Evolutionary conservation across 1,140 invertebrate genomes (phyloP), one percentile per base, ranked within the genome.

Genomic region (Drosophila tsacasi): DNA sequence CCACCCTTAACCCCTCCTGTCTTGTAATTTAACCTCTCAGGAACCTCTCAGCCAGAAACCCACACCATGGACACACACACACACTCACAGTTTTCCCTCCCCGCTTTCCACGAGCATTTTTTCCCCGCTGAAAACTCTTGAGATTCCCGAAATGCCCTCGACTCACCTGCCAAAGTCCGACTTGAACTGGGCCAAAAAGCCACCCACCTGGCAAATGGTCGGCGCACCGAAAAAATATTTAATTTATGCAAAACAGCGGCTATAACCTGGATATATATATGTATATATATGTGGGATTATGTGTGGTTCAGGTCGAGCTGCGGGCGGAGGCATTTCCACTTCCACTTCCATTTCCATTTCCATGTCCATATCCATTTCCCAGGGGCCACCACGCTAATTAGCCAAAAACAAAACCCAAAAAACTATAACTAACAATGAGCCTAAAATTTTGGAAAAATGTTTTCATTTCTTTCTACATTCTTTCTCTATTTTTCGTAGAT

Each of bases 351-450:
- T n/a, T n/a, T n/a, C 76, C 30, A 32, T 2, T 2, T 32, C 30
- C 30, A 82, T 83, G 39, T 79, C 46, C 60, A 62, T 62, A n/a
- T 59, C 54, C 63, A 72, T 76, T 86, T 86, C 84, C 84, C 84
- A 87, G 83, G 84, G 65, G 77, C 81, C 75, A 87, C 81, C 75
- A 87, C 84, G 77, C 84, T 87, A 87, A 87, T 87, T 87, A 87
- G 84, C 85, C 85, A 87, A 87, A 87, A 81, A 87, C 72, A 83
- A 83, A 80, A 46, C 23, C 37, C 19, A 37, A 58, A 68, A 65
- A 73, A 64, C 44, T 46, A 76, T 63, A 76, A 37, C 76, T 76
- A 89, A 89, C 83, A 87, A 87, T 89, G 65, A 89, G 84, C 84
- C 83, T 87, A 81, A 89, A 87, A 81, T 89, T 55, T 54, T 83